Evolutionary conservation across 2,888 invertebrate genomes (phyloP), one percentile per base, ranked within the genome.

Genomic region (Rotaria sp.): DNA sequence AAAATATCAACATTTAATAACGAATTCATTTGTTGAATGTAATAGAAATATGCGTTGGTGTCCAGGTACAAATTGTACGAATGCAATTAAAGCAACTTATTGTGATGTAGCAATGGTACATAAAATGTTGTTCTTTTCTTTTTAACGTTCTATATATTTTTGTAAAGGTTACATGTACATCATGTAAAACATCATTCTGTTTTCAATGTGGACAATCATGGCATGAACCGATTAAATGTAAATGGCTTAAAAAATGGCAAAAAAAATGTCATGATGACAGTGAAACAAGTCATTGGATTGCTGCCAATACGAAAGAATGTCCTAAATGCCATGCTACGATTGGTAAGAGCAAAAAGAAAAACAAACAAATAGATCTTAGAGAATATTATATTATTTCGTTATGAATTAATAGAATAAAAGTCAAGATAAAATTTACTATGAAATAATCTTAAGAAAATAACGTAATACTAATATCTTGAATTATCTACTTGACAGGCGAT

Each of bases 181-280:
- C 80, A 45, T 80, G 80, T 92, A 93, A 93, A 55, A 85, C 86
- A 74, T 84, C 84, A 35, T 87, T 87, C 35, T 87, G 87, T 84
- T 87, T 87, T 59, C 57, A 84, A 55, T 87, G 87, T 75, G 87
- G 87, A n/a, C 74, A 91, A 88, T 89, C 90, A 87, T 91, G 91
- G 91, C 99, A 99, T 92, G 98, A 99, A 91, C 98, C 98, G 45
- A 97, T 98, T 80, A 95, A 95, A 89, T 99, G 99, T 92, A 94
- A 94, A 88, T 93, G 96, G 91, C 93, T 99, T 41, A 94, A 94
- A 90, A 95, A 95, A 91, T 99, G 98, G 98, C 95, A 97, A 88
- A 97, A 97, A 92, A 98, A 99, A 92, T 98, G 97, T 92, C 97
- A 96, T 91, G 98, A 99, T 91, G 98, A 99, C 92, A 96, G 96